Evolutionary conservation across 2,797 vertebrate species (phyloP).

Genomic region (Oryzias sinensis): DNA sequence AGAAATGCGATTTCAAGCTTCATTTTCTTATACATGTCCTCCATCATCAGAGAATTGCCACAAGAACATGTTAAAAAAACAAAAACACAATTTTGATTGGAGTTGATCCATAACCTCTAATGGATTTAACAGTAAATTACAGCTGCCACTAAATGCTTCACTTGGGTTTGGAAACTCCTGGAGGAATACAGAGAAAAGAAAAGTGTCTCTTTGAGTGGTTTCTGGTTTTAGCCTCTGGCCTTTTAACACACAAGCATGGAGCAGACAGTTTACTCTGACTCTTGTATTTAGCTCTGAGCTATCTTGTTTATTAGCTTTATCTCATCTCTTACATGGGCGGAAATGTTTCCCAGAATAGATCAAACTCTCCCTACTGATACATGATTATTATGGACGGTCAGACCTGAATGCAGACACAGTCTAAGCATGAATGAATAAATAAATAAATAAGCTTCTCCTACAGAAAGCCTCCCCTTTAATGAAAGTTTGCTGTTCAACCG

Average conservation of each 20-base stretch:
- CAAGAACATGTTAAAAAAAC: no score
- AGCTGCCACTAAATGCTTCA: neutral
- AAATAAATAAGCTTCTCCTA: conserved; percentile 13
- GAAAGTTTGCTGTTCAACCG: conserved; percentile 41
- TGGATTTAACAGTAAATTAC: no score
- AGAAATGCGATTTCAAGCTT: no score
- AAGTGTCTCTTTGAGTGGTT: conserved; percentile 13
- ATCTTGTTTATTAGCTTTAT: conserved; percentile 39
- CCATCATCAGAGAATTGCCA: no score
- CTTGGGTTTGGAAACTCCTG: neutral
- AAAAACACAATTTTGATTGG: no score
- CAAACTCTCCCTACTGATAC: conserved; percentile 48
- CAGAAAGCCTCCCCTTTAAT: conserved; percentile 25
- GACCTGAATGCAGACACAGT: conserved; percentile 38
- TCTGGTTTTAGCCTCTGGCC: conserved; percentile 41
- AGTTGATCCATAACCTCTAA: no score
- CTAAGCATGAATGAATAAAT: neutral
- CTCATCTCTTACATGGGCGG: conserved; percentile 29
- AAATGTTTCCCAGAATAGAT: conserved; percentile 49
- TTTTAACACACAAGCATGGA: conserved; percentile 28
- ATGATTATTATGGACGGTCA: conserved; percentile 17
- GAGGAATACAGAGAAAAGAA: conserved; percentile 8
- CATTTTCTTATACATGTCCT: no score
- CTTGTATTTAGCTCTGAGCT: conserved; percentile 38
- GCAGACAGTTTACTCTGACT: conserved; percentile 35